Base-by-base conservation (phyloP, 1,140 invertebrate species). In the Cherax destructor region DNA sequence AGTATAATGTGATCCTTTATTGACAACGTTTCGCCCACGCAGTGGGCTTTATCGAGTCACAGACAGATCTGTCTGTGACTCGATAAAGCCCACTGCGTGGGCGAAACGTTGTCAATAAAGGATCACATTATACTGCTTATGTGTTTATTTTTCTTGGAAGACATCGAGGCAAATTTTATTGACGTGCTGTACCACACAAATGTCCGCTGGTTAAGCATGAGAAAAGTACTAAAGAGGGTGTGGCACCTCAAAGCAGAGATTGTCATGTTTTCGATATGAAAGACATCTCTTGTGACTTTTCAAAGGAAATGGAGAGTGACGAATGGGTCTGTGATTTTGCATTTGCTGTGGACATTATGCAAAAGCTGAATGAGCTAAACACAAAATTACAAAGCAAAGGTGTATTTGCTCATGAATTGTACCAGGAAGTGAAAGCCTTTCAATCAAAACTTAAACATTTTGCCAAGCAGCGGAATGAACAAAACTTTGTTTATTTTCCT, bases 371-470 rank as follows among this genome's bases (percentile, higher is more conserved):
- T 85, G 83, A 85, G 56, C 41, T 85, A 72, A 85, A 85, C 83
- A 85, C 83, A 72, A 72, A 85, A 85, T 61, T 85, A 85, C 83
- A 85, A 85, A 49, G 83, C 83, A 85, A 85, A 85, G 56, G 83
- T 69, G 65, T 85, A 85, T 85, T 69, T 85, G 61, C 83, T 85
- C 83, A 85, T 85, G 61, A 85, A 85, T 85, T 85, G 83, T 72
- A 72, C 83, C 41, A 65, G 83, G 83, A 85, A 85, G 83, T 85
- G 65, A 85, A 85, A 85, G 83, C 30, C 83, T 85, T 85, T 85
- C 83, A 85, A 85, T 30, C 65, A n/a, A 85, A 85, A 85, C 83
- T 85, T 85, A 85, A 85, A 69, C 83, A 65, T 85, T 85, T 85
- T 85, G 83, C 83, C 83, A 85, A 85, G 83, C 83, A 85, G 83